These are phyloP conservation scores for Nomada fabriciana DNA, from an alignment of 2,888 invertebrate species.

Conservation along the genomic window DNA sequence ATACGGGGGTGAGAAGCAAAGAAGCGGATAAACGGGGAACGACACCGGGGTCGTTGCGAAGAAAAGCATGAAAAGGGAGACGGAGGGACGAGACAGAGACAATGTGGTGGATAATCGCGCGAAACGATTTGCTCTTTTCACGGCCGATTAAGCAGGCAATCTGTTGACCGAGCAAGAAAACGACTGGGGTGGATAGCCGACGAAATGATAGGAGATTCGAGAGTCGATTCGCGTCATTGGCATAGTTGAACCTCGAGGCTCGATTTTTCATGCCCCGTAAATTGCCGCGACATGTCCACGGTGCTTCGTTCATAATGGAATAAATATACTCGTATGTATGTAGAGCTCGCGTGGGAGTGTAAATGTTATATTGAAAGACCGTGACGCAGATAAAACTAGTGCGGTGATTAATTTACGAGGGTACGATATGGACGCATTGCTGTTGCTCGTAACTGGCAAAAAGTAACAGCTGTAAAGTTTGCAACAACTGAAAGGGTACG, in stretches of 20 bases:
- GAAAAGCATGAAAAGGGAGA: neutral
- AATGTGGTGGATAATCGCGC: slow-evolving; percentile 79
- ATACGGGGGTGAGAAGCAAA: slow-evolving; percentile 16
- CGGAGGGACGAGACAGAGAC: slow-evolving; percentile 62
- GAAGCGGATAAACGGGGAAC: slow-evolving; percentile 22
- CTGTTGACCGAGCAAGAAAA: slow-evolving; percentile 68
- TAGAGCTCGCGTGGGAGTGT: no score
- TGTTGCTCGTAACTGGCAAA: neutral
- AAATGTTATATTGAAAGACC: neutral
- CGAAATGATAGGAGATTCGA: slow-evolving; percentile 55
- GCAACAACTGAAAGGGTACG: no score
- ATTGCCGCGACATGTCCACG: neutral
- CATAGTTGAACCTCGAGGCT: neutral
- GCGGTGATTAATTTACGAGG: neutral
- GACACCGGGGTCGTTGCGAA: neutral
- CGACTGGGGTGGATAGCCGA: slow-evolving; percentile 51
- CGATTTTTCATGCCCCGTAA: neutral
- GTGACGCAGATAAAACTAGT: neutral
- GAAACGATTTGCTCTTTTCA: slow-evolving; percentile 83
- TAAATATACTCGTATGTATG: no score
- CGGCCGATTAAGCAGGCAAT: slow-evolving; percentile 82
- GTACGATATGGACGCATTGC: neutral
- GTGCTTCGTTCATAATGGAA: neutral
- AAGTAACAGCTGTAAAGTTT: neutral
- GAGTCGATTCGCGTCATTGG: neutral